These are phyloP conservation scores for Cariama cristata DNA, from an alignment of 2,113 vertebrate species.

Conservation along the genomic window DNA sequence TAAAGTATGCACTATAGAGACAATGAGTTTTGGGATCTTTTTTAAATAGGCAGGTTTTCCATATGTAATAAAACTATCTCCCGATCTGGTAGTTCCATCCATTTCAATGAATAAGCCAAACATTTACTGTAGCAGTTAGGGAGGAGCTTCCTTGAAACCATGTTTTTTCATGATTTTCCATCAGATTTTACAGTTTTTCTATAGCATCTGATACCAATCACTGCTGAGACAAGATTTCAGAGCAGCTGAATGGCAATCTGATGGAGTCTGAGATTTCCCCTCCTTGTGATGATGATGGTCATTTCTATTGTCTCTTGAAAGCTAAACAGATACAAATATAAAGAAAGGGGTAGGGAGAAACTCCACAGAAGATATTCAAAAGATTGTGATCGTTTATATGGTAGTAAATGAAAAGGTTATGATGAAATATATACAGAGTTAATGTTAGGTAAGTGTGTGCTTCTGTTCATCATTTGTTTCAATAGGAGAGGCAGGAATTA, in stretches of 20 bases:
- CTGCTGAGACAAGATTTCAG: background rate
- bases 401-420: background rate
- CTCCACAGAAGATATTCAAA: background rate
- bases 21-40: background rate
- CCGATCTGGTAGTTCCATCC: background rate
- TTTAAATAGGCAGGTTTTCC: background rate
- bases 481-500: background rate
- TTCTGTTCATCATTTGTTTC: background rate
- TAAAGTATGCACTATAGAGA: background rate
- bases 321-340: background rate
- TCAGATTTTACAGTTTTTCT: background rate
- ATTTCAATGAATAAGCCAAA: background rate
- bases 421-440: background rate
- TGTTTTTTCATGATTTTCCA: background rate
- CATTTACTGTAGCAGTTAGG: background rate
- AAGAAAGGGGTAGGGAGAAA: background rate
- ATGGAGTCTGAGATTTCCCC: background rate
- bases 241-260: background rate
- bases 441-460: background rate
- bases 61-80: background rate
- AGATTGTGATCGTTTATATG: background rate
- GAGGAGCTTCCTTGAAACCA: background rate
- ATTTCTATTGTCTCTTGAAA: background rate
- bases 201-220: background rate
- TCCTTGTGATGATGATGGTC: background rate